These are phyloP conservation scores for Hololepta plana DNA, from an alignment of 2,888 invertebrate genomes.

Conservation along the genomic window DNA sequence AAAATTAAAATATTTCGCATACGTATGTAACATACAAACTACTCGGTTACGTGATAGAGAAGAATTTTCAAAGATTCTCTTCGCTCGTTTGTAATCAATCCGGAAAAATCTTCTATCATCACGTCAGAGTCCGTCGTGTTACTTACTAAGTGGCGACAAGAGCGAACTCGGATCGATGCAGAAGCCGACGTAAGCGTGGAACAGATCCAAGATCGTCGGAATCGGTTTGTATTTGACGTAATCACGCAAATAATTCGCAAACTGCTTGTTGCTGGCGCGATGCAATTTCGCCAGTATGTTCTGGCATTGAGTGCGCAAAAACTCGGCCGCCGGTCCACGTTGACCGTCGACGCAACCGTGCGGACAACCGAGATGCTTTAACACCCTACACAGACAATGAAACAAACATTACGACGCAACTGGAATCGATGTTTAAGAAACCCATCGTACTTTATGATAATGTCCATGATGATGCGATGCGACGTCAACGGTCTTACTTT, in stretches of 20 bases:
- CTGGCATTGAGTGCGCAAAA: constrained; percentile 73
- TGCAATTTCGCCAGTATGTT: constrained; percentile 59
- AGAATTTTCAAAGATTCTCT: too few relatives aligned
- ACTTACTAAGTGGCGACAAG: constrained; percentile 77
- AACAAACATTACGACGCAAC: constrained; percentile 3
- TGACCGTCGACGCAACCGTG: constrained; percentile 83
- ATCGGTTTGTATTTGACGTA: constrained; percentile 64
- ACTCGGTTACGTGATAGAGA: too few relatives aligned
- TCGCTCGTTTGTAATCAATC: constrained; percentile 1
- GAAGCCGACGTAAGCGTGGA: constrained; percentile 90
- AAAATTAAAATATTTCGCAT: too few relatives aligned
- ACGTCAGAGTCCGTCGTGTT: constrained; percentile 14
- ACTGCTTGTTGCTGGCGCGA: constrained; percentile 43
- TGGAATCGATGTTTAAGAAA: constrained; percentile 1
- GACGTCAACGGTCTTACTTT: constrained; percentile 34
- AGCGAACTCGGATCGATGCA: constrained; percentile 81
- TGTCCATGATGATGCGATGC: constrained; percentile 57
- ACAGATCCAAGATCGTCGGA: constrained; percentile 74
- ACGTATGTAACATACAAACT: too few relatives aligned
- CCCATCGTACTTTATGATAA: constrained; percentile 34
- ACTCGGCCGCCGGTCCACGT: constrained; percentile 77
- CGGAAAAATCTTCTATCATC: constrained; percentile 14
- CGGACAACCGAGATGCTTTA: constrained; percentile 84
- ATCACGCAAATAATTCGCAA: constrained; percentile 46
- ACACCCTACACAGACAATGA: constrained; percentile 36